Percentiles rank a stretch among this genome's conserved stretches.
Evolutionary conservation across 2,113 vertebrate genomes (phyloP).

Genomic region (Pontoporia blainvillei): DNA sequence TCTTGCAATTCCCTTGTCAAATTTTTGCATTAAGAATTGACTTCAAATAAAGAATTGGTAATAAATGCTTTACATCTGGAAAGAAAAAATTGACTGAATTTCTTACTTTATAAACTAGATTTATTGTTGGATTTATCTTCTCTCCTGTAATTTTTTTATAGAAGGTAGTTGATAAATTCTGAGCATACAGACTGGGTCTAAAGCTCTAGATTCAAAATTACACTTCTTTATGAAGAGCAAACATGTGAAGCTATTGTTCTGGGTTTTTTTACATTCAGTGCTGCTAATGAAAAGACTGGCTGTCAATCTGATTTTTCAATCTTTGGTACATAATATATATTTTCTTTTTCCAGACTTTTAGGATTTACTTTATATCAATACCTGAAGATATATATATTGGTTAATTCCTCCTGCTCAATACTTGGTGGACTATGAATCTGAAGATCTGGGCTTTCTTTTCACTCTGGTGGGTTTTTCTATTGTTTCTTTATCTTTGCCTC

Average conservation of each 20-base stretch:
- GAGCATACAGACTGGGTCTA: neutral
- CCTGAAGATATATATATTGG: neutral
- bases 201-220: neutral
- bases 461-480: neutral
- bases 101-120: neutral
- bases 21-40: neutral
- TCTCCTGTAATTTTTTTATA: neutral
- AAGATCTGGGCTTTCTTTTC: neutral
- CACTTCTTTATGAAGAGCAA: neutral
- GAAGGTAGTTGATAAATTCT: neutral
- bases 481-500: neutral
- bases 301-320: neutral
- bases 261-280: neutral
- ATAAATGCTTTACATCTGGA: neutral
- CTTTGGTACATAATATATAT: neutral
- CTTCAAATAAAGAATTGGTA: neutral
- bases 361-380: neutral
- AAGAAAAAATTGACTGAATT: neutral
- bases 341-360: neutral
- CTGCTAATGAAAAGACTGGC: neutral
- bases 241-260: neutral
- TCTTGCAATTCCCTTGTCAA: neutral
- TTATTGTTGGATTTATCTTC: neutral
- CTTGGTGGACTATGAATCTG: neutral
- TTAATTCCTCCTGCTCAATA: neutral